These are phyloP conservation scores for Hypocryptadius cinnamomeus DNA, from an alignment of 2,113 vertebrate genomes.

Conservation along the genomic window DNA sequence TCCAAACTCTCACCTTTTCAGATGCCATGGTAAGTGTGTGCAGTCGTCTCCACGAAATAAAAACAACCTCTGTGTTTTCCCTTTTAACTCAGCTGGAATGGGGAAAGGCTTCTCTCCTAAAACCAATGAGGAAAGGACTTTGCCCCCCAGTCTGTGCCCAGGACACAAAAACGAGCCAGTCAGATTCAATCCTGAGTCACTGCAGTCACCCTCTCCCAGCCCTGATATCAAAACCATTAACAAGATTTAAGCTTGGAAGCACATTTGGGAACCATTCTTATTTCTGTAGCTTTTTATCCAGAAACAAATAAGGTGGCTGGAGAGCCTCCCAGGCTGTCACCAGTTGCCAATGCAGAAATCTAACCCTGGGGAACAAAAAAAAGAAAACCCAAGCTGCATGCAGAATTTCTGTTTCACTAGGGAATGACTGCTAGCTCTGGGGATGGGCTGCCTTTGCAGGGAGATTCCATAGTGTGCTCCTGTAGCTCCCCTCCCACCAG, in stretches of 20 bases:
- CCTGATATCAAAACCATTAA: neutral
- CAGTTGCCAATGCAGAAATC: neutral
- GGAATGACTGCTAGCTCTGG: neutral
- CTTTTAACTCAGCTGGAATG: neutral
- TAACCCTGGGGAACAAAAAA: neutral
- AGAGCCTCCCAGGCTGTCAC: neutral
- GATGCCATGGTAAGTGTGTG: slow-evolving; percentile 14
- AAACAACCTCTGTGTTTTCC: neutral
- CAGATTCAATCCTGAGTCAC: neutral
- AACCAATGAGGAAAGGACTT: slow-evolving; percentile 4
- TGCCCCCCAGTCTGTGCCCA: neutral
- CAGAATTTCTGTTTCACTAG: neutral
- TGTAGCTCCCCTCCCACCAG: neutral
- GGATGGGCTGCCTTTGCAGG: neutral
- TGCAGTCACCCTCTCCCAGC: neutral
- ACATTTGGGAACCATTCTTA: neutral
- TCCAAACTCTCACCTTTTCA: slow-evolving; percentile 48
- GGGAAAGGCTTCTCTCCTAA: neutral
- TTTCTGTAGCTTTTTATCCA: neutral
- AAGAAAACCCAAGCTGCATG: neutral
- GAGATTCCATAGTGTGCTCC: neutral
- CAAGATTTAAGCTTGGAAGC: neutral
- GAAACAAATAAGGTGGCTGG: neutral
- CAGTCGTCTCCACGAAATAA: neutral
- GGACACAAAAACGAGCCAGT: neutral